Evolutionary conservation across 2,113 vertebrate species (phyloP).

Genomic region (Sinocyclocheilus anophthalmus): DNA sequence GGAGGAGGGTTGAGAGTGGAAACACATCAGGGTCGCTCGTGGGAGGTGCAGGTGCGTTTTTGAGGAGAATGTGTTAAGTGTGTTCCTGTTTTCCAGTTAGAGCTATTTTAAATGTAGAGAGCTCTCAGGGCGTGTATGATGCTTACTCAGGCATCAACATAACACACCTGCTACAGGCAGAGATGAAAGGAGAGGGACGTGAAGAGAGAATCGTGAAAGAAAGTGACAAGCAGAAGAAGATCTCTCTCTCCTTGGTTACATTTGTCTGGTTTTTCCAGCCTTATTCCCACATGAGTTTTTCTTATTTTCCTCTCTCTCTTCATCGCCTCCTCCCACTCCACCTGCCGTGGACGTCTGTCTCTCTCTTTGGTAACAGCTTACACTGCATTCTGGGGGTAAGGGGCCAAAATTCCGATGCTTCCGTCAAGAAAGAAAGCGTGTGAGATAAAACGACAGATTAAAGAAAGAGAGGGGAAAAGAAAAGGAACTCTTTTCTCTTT

Average conservation of each 20-base stretch:
- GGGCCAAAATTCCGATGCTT: conserved; percentile 24
- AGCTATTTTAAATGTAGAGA: conserved; percentile 46
- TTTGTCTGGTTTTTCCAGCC: background rate
- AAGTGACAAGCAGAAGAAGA: conserved; percentile 25
- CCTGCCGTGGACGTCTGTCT: background rate
- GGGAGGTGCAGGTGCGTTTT: conserved; percentile 36
- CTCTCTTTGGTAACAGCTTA: conserved; percentile 4
- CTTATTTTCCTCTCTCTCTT: background rate
- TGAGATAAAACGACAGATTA: conserved; percentile 40
- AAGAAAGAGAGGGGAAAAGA: conserved; percentile 44
- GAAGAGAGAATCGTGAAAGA: background rate
- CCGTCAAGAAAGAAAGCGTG: conserved; percentile 7
- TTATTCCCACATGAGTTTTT: background rate
- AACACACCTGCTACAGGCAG: conserved; percentile 24
- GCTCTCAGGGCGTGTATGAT: conserved; percentile 10
- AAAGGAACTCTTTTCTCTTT: conserved; percentile 72
- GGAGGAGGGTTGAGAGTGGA: conserved; percentile 32
- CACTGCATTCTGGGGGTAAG: background rate
- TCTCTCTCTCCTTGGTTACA: background rate
- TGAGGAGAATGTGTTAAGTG: conserved; percentile 27
- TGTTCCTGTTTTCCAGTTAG: conserved; percentile 31
- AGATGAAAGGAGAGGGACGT: conserved; percentile 16
- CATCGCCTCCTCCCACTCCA: background rate
- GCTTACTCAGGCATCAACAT: conserved; percentile 24
- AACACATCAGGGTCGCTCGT: background rate